A percentile compares a stretch with the other conserved stretches of the same genome.
Conservation (phyloP, 1,140 invertebrate species). For the Tetraneura akinire region DNA sequence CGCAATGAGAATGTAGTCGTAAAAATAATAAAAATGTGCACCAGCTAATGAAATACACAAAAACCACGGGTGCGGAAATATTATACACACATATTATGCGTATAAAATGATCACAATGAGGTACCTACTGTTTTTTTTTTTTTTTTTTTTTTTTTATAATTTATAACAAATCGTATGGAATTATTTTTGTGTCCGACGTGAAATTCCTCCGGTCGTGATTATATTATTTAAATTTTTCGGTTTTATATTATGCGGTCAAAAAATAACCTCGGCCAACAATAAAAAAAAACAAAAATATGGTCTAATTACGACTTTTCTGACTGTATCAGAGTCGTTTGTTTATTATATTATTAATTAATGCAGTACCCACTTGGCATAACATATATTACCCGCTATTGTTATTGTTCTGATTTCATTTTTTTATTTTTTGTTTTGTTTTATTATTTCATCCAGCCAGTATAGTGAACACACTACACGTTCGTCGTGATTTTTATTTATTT, state of each 20-base stretch:
- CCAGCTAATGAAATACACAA: background rate
- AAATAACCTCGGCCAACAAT: background rate
- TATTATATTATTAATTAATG: background rate
- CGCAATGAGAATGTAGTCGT: background rate
- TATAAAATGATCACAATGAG: too few species aligned
- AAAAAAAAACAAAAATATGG: background rate
- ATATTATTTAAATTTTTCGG: slow-evolving; percentile 27
- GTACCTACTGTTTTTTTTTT: too few species aligned
- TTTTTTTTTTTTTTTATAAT: slow-evolving; percentile 7
- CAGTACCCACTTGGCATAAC: background rate
- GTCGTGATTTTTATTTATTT: too few species aligned
- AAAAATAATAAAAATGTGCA: background rate
- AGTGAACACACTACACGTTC: too few species aligned
- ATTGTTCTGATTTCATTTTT: background rate
- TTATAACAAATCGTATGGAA: slow-evolving; percentile 6
- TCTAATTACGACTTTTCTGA: background rate
- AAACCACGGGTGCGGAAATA: background rate
- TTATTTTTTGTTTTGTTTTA: background rate
- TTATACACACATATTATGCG: background rate
- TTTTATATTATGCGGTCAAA: background rate
- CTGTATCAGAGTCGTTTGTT: background rate
- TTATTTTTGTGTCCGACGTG: background rate
- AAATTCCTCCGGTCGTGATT: background rate
- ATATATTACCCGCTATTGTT: background rate
- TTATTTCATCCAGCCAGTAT: too few species aligned